Conservation (phyloP, 2,113 vertebrate species). For the Tragulus kanchil region DNA sequence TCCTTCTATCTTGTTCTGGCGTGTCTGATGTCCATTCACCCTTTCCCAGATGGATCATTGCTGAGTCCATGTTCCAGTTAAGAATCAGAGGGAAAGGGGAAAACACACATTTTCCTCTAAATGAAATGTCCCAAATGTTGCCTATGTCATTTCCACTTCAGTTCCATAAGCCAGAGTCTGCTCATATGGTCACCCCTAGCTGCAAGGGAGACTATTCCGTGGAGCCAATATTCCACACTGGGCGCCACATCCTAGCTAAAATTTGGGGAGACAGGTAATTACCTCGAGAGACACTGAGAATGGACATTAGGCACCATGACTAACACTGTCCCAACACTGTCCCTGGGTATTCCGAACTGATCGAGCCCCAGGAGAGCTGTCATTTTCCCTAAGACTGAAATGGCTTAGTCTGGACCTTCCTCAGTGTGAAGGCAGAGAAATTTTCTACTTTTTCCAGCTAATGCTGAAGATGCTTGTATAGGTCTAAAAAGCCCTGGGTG, state of each 20-base stretch:
- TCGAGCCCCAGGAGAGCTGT: not conserved
- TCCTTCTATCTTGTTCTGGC: not conserved
- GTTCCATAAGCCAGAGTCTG: not conserved
- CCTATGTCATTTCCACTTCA: not conserved
- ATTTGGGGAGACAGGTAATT: not conserved
- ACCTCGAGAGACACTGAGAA: not conserved
- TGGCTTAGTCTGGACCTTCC: not conserved
- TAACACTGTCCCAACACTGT: not conserved
- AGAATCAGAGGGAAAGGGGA: not conserved
- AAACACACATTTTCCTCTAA: not conserved
- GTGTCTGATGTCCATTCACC: not conserved
- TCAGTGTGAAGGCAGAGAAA: not conserved
- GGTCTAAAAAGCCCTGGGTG: not conserved
- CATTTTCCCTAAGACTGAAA: not conserved
- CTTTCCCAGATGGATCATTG: too few relatives aligned
- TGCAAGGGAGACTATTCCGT: not conserved
- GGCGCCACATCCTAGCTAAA: not conserved
- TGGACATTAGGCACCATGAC: too few relatives aligned
- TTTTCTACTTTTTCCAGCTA: not conserved
- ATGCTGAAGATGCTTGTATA: not conserved
- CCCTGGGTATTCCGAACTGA: not conserved
- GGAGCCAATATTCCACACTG: rapidly evolving
- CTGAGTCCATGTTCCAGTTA: not conserved
- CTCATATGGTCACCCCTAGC: not conserved
- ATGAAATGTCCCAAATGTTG: not conserved